Evolutionary conservation across 2,113 vertebrate genomes (phyloP).

Genomic region (Rhinichthys klamathensis): DNA sequence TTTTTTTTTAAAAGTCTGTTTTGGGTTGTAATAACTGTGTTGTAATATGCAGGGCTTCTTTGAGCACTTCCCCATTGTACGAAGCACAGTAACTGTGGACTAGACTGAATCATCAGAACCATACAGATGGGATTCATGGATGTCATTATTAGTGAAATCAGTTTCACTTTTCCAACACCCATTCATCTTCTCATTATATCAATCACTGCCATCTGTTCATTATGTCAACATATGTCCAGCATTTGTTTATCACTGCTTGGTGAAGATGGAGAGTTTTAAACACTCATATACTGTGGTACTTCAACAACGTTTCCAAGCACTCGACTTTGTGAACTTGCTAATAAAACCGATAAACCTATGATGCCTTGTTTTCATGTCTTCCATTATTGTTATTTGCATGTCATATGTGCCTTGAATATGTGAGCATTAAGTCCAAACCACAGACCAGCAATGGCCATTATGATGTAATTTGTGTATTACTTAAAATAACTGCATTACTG

Average conservation of each 20-base stretch:
- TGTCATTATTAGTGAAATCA: neutral
- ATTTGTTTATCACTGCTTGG: neutral
- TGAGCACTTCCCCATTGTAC: slow-evolving; percentile 83
- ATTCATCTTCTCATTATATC: slow-evolving; percentile 2
- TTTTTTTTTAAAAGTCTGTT: neutral
- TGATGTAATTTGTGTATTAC: slow-evolving; percentile 17
- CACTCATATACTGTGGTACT: neutral
- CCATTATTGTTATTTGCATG: neutral
- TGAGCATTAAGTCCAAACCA: neutral
- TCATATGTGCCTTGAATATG: neutral
- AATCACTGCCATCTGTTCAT: neutral
- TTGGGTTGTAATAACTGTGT: slow-evolving; percentile 36
- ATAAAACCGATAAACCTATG: neutral
- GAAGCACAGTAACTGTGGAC: slow-evolving; percentile 80
- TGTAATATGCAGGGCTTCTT: slow-evolving; percentile 87
- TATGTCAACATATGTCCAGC: neutral
- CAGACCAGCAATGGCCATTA: neutral
- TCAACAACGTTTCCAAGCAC: neutral
- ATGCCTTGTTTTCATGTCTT: slow-evolving; percentile 6
- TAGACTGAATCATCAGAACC: slow-evolving; percentile 50
- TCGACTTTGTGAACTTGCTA: slow-evolving; percentile 17
- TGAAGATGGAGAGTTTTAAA: neutral
- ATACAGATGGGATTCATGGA: neutral
- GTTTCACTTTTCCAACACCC: neutral
- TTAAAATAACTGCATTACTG: slow-evolving; percentile 33